A percentile compares a stretch with the other conserved stretches of the same genome.
phyloP scores from a whole-genome alignment of 1,140 invertebrate species.

The Drosophila truncata region DNA sequence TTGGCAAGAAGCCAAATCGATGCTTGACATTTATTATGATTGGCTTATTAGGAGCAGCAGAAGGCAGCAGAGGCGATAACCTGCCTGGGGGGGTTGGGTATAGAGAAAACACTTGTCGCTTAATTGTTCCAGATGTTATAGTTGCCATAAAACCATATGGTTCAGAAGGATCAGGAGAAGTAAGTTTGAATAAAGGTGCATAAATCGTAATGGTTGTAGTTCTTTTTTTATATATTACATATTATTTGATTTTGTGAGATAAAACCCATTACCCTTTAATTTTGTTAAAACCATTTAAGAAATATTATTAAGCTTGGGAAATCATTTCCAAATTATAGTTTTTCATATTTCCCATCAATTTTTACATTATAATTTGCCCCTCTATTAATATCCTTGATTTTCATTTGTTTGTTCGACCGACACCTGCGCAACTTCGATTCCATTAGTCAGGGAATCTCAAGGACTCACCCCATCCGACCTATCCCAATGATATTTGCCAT shows the following conservation, averaged over 20 bases:
- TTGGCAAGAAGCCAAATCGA: slow-evolving; percentile 71
- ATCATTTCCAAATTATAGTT: not conserved
- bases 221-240: not conserved
- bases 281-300: too few relatives aligned
- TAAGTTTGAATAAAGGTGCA: not conserved
- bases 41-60: slow-evolving; percentile 70
- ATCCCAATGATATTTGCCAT: slow-evolving; percentile 29
- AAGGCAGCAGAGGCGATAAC: slow-evolving; percentile 38
- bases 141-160: slow-evolving; percentile 32
- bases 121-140: slow-evolving; percentile 20
- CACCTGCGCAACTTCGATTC: slow-evolving; percentile 30
- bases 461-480: slow-evolving; percentile 32
- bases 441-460: slow-evolving; percentile 35
- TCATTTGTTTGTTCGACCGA: slow-evolving; percentile 19
- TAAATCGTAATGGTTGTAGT: too few relatives aligned
- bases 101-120: slow-evolving; percentile 18
- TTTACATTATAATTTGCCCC: not conserved
- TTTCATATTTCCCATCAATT: not conserved
- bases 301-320: not conserved
- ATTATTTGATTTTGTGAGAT: not conserved
- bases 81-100: not conserved
- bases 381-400: not conserved
- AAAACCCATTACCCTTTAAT: not conserved
- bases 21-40: slow-evolving; percentile 84
- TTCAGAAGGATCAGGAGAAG: not conserved